Conservation (phyloP, 37 sponge, comb jelly and placozoan genomes). For the Spongilla lacustris region DNA sequence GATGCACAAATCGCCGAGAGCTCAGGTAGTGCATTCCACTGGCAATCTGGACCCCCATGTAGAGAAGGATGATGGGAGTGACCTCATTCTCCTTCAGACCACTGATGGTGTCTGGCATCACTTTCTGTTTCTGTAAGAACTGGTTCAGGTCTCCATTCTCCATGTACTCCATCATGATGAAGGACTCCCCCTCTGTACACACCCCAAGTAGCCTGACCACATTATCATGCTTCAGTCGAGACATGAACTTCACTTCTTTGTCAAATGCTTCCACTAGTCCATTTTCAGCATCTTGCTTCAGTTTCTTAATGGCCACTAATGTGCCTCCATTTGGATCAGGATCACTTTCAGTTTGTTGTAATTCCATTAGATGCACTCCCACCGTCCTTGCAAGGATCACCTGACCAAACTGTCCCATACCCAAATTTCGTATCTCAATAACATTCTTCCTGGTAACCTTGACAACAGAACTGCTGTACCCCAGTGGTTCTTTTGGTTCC, state of each 20-base stretch:
- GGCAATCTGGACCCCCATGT: constrained; percentile 78
- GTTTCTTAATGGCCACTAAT: constrained; percentile 69
- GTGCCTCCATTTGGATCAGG: constrained; percentile 28
- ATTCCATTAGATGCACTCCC: constrained; percentile 50
- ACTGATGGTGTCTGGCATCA: background rate
- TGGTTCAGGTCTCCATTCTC: constrained; percentile 89
- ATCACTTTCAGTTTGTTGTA: constrained; percentile 23
- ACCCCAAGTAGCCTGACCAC: constrained; percentile 62
- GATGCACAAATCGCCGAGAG: constrained; percentile 74
- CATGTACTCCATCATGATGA: constrained; percentile 92
- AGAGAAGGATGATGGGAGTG: constrained; percentile 42
- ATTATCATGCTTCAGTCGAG: constrained; percentile 55
- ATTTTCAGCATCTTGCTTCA: constrained; percentile 47
- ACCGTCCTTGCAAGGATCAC: constrained; percentile 55
- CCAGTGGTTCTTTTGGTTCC: constrained; percentile 22
- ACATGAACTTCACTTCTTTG: constrained; percentile 72
- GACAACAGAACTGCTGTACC: background rate
- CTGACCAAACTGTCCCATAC: constrained; percentile 65
- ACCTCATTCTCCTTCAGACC: constrained; percentile 6
- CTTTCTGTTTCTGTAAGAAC: constrained; percentile 61
- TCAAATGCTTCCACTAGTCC: constrained; percentile 33
- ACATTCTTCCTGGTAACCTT: constrained; percentile 17
- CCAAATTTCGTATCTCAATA: constrained; percentile 24
- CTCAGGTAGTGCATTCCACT: constrained; percentile 86
- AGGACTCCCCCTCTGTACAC: constrained; percentile 18